phyloP scores from a whole-genome alignment of 2,113 vertebrate species.

The Xenus cinereus region DNA sequence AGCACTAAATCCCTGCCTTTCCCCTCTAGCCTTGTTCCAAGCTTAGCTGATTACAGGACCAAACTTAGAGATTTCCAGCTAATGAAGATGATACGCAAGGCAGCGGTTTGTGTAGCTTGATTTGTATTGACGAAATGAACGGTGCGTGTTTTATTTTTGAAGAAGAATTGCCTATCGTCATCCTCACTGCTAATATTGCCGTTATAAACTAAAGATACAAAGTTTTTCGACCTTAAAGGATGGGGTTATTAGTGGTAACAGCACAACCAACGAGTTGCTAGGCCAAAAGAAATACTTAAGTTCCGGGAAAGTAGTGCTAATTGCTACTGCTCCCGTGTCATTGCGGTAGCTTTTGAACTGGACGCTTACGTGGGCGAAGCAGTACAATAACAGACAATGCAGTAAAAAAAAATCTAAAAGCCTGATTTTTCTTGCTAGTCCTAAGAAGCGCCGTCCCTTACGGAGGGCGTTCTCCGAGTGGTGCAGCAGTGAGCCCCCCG shows the following conservation, averaged over 20 bases:
- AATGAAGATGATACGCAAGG: slow-evolving; percentile 9
- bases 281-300: background rate
- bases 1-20: slow-evolving; percentile 59
- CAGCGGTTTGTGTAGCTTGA: background rate
- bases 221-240: background rate
- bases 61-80: slow-evolving; percentile 35
- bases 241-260: background rate
- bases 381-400: background rate
- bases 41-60: slow-evolving; percentile 43
- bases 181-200: background rate
- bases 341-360: background rate
- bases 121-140: background rate
- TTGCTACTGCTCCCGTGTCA: background rate
- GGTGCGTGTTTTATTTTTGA: background rate
- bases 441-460: background rate
- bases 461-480: background rate
- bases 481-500: background rate
- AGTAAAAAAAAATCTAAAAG: background rate
- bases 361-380: background rate
- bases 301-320: background rate
- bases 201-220: background rate
- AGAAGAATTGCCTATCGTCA: background rate
- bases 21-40: slow-evolving; percentile 29
- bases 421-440: background rate
- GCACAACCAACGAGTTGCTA: background rate